Evolutionary conservation across 2,797 vertebrate genomes (phyloP), one percentile per base, ranked within the genome.

Genomic region (Syncerus caffer): DNA sequence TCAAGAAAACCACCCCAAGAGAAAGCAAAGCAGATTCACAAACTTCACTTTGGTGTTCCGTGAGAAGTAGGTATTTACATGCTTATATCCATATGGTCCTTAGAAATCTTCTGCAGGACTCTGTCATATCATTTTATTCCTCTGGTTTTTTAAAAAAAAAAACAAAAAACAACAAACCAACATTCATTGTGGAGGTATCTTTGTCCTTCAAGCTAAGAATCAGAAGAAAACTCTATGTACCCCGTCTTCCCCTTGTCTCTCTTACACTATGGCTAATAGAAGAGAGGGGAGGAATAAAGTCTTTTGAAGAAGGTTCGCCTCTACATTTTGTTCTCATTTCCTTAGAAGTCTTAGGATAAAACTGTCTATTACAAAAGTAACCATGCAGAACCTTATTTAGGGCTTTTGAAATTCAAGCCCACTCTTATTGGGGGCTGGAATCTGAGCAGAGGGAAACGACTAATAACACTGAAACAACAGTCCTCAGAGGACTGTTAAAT

Each of bases 281-380:
- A 97, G 29, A 90, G 12, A 64, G 60, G 3, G 31, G 38, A 94
- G 17, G 27, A 78, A 96, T 80, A 90, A 96, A 89, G 62, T 64
- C 90, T 85, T 97, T 89, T 95, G 94, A 95, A 94, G 87, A 95
- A 89, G 45, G 31, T 88, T 85, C 57, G 86, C 38, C 62, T 96
- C 21, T 74, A 80, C 53, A 34, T 92, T 86, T 64, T 82, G 31
- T 87, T 93, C 83, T 83, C 92, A 60, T 62, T 95, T 88, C 57
- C 85, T 93, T 78, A 91, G n/a, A 53, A 94, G 67, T 79, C 93
- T 89, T 64, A 74, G 71, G 83, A 74, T 47, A 97, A 93, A 97
- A 89, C 27, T 55, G 84, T 60, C 74, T 86, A 23, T 88, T 93
- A 55, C 8, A 38, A 93, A 93, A 42, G 89, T 86, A 96, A 96